Evolutionary conservation across 2,797 vertebrate genomes (phyloP), one percentile per base, ranked within the genome.

Genomic region (Psittacula derbiana): DNA sequence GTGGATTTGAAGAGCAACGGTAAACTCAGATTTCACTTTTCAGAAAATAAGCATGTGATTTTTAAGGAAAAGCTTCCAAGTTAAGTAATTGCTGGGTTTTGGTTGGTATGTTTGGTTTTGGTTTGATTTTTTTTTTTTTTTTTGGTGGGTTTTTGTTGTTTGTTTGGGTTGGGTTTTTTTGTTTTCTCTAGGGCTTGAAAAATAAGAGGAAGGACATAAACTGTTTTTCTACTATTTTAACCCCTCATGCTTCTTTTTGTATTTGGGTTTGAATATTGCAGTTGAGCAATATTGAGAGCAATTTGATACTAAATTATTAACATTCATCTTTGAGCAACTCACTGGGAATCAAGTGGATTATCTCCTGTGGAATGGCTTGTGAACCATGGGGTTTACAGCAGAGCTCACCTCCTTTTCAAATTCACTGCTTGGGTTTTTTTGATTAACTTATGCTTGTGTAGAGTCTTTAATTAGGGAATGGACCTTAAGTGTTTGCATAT

Each of bases 151-250:
- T 43, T 8, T 53, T n/a, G n/a, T 53, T 53, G 5, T 49, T 49
- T 49, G 30, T 14, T 33, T 11, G 2, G 0, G 0, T 0, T 44
- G 57, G 80, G 18, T 60, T 61, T 53, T n/a, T 49, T 60, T 84
- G 57, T 64, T 65, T 33, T 23, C 25, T 36, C 6, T 60, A 36
- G 16, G 6, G 3, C 30, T 84, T 81, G 24, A 73, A 53, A 86
- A 81, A 52, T 12, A 44, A 61, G 23, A 65, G 18, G 11, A 53
- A 33, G 31, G 17, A 65, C 31, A 57, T 16, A n/a, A 79, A n/a
- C 44, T 74, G 6, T 11, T 84, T 62, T 80, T 73, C 11, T 43
- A 7, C 7, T 69, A 4, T 57, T 79, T 87, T 64, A 64, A 69
- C 60, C 1, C 4, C 6, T 44, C 13, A 5, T 15, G 16, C 16